Evolutionary conservation across 1,140 invertebrate species (phyloP).

Genomic region (Drosophila pallidifrons): DNA sequence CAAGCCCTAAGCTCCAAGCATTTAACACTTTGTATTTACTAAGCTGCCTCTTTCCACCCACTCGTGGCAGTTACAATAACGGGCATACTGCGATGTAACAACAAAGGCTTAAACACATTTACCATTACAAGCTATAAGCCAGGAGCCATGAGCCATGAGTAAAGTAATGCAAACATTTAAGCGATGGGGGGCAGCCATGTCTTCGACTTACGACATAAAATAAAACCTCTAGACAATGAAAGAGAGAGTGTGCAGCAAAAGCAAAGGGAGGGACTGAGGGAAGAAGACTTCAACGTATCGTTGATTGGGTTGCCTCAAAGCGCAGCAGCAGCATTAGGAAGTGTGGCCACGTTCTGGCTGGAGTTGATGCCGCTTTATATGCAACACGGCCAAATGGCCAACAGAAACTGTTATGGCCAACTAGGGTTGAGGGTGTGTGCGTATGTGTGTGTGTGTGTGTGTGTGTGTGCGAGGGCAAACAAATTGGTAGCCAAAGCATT

Average conservation of each 20-base stretch:
- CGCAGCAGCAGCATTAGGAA: slow-evolving; percentile 57
- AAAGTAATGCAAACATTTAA: slow-evolving; percentile 50
- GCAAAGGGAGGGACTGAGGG: neutral
- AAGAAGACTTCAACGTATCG: slow-evolving; percentile 15
- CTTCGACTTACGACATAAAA: slow-evolving; percentile 50
- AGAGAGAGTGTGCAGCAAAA: neutral
- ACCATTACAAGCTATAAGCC: slow-evolving; percentile 57
- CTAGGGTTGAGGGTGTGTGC: neutral
- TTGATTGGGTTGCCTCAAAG: slow-evolving; percentile 71
- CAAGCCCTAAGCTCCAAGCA: slow-evolving; percentile 45
- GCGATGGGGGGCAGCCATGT: slow-evolving; percentile 1
- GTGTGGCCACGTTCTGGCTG: slow-evolving; percentile 59
- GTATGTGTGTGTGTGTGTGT: neutral
- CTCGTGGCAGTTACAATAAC: slow-evolving; percentile 25
- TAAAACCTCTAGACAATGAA: slow-evolving; percentile 46
- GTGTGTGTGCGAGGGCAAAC: slow-evolving; percentile 32
- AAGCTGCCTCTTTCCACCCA: slow-evolving; percentile 31
- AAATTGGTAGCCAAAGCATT: slow-evolving; percentile 44
- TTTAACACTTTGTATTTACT: slow-evolving; percentile 79
- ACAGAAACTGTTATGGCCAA: slow-evolving; percentile 55
- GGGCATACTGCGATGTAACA: slow-evolving; percentile 26
- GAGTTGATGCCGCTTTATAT: slow-evolving; percentile 42
- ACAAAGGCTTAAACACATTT: slow-evolving; percentile 65
- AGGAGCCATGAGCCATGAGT: slow-evolving; percentile 45
- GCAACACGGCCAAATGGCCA: slow-evolving; percentile 23